phyloP scores from a whole-genome alignment of 2,888 invertebrate species.

The Phalangium opilio region DNA sequence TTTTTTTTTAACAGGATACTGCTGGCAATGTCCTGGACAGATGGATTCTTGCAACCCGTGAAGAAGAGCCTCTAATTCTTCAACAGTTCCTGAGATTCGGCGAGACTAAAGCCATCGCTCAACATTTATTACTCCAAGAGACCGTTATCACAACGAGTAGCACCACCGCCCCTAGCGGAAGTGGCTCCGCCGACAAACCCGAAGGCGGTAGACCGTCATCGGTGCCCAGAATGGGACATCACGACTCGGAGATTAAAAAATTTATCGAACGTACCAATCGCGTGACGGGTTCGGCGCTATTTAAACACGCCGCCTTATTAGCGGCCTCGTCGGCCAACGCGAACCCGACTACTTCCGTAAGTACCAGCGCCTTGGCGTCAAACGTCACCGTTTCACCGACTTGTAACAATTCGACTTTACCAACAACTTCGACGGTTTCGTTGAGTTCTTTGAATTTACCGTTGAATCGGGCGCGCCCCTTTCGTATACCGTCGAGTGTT shows the following conservation, averaged over 20 bases:
- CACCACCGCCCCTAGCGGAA: neutral
- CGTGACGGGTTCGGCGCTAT: slow-evolving; percentile 9
- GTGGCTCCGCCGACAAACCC: neutral
- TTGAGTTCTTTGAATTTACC: no score
- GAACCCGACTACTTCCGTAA: neutral
- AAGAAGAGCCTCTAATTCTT: slow-evolving; percentile 78
- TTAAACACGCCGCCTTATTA: slow-evolving; percentile 8
- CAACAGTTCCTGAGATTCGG: slow-evolving; percentile 82
- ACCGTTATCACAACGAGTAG: slow-evolving; percentile 20
- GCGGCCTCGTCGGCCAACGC: no score
- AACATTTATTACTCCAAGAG: slow-evolving; percentile 37
- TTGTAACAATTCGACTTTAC: neutral
- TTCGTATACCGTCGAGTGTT: slow-evolving; percentile 13
- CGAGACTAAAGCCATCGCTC: slow-evolving; percentile 68
- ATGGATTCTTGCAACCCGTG: slow-evolving; percentile 72
- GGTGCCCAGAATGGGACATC: slow-evolving; percentile 15
- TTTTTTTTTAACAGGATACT: slow-evolving; percentile 49
- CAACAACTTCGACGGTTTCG: neutral
- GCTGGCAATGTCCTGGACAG: slow-evolving; percentile 66
- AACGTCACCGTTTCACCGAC: neutral
- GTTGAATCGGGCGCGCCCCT: no score
- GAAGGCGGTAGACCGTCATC: neutral
- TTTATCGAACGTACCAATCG: slow-evolving; percentile 38
- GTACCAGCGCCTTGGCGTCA: neutral
- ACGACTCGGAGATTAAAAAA: slow-evolving; percentile 40